These are phyloP conservation scores for Hydrotaea cyrtoneurina DNA, from an alignment of 2,888 invertebrate genomes.

Conservation along the genomic window DNA sequence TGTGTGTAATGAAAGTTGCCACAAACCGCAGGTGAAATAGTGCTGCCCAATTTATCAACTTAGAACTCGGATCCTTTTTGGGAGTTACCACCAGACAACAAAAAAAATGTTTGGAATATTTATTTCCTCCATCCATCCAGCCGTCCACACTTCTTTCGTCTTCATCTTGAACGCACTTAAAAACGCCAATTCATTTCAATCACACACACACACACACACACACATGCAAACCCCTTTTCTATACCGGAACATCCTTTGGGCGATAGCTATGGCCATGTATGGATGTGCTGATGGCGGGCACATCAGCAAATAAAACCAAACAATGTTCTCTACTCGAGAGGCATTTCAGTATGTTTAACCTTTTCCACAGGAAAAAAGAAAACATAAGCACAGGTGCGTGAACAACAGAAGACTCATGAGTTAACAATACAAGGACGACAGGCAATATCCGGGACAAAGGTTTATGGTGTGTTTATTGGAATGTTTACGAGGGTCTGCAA, in stretches of 20 bases:
- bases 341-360: conserved; percentile 21
- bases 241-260: no score
- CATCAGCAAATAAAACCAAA: not conserved
- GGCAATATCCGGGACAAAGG: not conserved
- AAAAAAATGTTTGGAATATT: conserved; percentile 13
- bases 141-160: not conserved
- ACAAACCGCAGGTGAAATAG: conserved; percentile 27
- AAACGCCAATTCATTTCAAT: conserved; percentile 22
- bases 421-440: conserved; percentile 5
- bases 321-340: not conserved
- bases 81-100: not conserved
- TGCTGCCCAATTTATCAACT: conserved; percentile 12
- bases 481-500: not conserved
- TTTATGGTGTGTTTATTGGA: conserved; percentile 24
- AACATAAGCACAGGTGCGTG: conserved; percentile 10
- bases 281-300: not conserved
- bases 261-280: not conserved
- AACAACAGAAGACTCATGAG: conserved; percentile 16
- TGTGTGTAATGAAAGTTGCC: conserved; percentile 10
- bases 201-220: not conserved
- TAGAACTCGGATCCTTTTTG: conserved; percentile 28
- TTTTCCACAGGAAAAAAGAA: not conserved
- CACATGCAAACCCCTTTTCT: not conserved
- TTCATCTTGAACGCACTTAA: not conserved
- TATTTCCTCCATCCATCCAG: not conserved